phyloP scores from a whole-genome alignment of 1,140 invertebrate species.

The Carcinoscorpius rotundicauda region DNA sequence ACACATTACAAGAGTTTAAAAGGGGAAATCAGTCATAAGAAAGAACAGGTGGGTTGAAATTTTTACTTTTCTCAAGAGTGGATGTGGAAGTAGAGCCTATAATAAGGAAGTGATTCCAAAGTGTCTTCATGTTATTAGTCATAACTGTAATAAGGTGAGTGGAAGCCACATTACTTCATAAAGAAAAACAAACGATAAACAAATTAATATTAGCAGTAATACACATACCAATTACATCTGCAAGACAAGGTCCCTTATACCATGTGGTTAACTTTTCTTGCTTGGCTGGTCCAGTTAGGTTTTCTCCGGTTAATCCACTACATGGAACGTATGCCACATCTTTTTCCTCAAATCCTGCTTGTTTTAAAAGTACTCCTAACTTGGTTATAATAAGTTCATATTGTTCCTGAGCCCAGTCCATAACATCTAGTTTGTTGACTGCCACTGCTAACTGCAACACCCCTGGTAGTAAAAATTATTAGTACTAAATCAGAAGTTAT shows the following conservation, averaged over 20 bases:
- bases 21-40: no score
- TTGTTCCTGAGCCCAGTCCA: slow-evolving; percentile 60
- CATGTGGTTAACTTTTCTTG: slow-evolving; percentile 56
- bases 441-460: slow-evolving; percentile 74
- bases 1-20: no score
- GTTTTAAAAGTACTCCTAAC: slow-evolving; percentile 76
- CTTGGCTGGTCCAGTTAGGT: slow-evolving; percentile 58
- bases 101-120: no score
- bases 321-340: slow-evolving; percentile 89
- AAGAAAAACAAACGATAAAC: no score
- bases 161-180: no score
- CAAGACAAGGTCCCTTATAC: slow-evolving; percentile 70
- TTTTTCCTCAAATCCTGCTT: slow-evolving; percentile 82
- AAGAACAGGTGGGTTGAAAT: no score
- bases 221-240: slow-evolving; percentile 61
- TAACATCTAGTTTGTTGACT: slow-evolving; percentile 74
- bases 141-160: no score
- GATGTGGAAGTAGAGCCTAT: no score
- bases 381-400: slow-evolving; percentile 78
- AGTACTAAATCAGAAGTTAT: no score
- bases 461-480: slow-evolving; percentile 34
- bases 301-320: slow-evolving; percentile 88
- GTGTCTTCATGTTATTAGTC: no score
- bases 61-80: no score
- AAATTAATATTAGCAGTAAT: neutral